Conservation (phyloP, 2,888 invertebrate species). For the Hartigia nigra region DNA sequence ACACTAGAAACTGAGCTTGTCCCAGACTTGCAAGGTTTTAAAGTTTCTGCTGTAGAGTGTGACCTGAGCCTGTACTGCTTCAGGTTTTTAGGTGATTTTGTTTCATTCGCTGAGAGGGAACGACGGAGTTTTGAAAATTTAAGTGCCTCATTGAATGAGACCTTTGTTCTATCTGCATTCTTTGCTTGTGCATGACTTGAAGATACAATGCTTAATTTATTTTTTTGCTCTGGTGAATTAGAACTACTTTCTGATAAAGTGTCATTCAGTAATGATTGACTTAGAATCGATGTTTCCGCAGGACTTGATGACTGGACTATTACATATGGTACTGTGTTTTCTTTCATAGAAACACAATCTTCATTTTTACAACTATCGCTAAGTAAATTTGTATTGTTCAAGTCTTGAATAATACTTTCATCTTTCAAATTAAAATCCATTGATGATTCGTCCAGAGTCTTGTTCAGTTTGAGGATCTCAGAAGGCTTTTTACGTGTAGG, state of each 20-base stretch:
- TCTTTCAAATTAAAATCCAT: slow-evolving; percentile 15
- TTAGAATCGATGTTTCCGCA: slow-evolving; percentile 46
- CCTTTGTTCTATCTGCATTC: not conserved
- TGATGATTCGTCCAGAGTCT: slow-evolving; percentile 42
- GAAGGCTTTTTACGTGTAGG: slow-evolving; percentile 30
- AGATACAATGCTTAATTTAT: not conserved
- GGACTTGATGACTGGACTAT: slow-evolving; percentile 17
- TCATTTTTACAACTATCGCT: slow-evolving; percentile 15
- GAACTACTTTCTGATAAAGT: slow-evolving; percentile 31
- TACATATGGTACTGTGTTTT: slow-evolving; percentile 9
- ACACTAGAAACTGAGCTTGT: not conserved
- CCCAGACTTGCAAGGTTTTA: slow-evolving; percentile 4
- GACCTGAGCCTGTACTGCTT: slow-evolving; percentile 26
- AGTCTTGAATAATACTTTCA: slow-evolving; percentile 22
- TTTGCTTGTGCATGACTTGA: not conserved
- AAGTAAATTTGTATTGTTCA: slow-evolving; percentile 26
- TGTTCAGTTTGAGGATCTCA: slow-evolving; percentile 45
- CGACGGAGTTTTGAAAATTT: not conserved
- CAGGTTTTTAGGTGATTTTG: slow-evolving; percentile 26
- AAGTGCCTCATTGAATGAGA: not conserved
- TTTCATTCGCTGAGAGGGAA: slow-evolving; percentile 24
- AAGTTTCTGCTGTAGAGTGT: slow-evolving; percentile 29
- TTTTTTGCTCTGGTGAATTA: not conserved
- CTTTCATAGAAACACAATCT: slow-evolving; percentile 2
- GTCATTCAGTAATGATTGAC: slow-evolving; percentile 56